Evolutionary conservation across 2,888 invertebrate species (phyloP).

Genomic region (Lysandra bellargus): DNA sequence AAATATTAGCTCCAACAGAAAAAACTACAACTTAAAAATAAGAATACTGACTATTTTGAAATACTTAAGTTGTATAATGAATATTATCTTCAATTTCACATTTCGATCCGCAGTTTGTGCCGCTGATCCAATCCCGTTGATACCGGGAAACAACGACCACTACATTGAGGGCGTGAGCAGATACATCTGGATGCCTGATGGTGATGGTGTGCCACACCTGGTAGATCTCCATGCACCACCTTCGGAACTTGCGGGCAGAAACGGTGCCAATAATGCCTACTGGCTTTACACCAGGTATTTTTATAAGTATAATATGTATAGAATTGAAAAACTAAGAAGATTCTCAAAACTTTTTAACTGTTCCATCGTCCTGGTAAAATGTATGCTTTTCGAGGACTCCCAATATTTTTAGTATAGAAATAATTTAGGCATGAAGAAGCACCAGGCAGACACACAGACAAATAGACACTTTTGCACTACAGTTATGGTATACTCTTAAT

Average conservation of each 20-base stretch:
- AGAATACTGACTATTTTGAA: not conserved
- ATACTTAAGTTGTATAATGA: too few relatives aligned
- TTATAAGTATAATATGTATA: too few relatives aligned
- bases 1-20: too few relatives aligned
- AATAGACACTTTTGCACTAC: too few relatives aligned
- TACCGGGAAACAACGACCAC: constrained; percentile 51
- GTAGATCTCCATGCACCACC: constrained; percentile 51
- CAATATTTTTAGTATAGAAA: too few relatives aligned
- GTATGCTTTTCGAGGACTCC: too few relatives aligned
- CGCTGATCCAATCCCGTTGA: constrained; percentile 42
- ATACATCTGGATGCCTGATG: constrained; percentile 58
- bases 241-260: constrained; percentile 42
- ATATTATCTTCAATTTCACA: not conserved
- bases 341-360: too few relatives aligned
- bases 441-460: too few relatives aligned
- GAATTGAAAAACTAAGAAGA: too few relatives aligned
- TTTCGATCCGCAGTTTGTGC: constrained; percentile 19
- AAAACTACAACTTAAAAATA: too few relatives aligned
- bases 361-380: too few relatives aligned
- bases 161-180: constrained; percentile 52
- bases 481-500: too few relatives aligned
- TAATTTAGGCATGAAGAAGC: not conserved
- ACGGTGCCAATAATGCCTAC: constrained; percentile 51
- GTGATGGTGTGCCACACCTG: constrained; percentile 47
- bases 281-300: constrained; percentile 50